Evolutionary conservation across 2,888 invertebrate species (phyloP).

Genomic region (Entomobrya proxima): DNA sequence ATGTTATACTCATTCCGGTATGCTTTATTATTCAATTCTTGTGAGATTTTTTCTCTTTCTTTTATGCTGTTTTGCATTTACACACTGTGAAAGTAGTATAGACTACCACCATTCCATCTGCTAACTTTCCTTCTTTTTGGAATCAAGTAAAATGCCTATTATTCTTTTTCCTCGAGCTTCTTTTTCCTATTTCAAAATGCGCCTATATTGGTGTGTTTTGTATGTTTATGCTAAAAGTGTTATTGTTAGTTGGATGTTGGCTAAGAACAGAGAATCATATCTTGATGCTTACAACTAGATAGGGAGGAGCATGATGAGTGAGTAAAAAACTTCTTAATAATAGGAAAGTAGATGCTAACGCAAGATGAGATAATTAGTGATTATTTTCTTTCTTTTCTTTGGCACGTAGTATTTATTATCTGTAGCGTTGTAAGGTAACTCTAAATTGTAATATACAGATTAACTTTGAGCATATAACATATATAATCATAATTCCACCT

Average conservation of each 20-base stretch:
- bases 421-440: neutral
- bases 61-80: constrained; percentile 28
- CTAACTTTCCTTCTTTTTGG: constrained; percentile 42
- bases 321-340: constrained; percentile 28
- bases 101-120: constrained; percentile 48
- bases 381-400: constrained; percentile 64
- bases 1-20: constrained; percentile 21
- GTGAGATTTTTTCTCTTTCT: constrained; percentile 19
- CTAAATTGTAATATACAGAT: neutral
- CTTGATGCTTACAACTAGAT: neutral
- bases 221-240: neutral
- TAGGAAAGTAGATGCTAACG: constrained; percentile 58
- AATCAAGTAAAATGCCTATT: constrained; percentile 57
- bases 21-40: constrained; percentile 37
- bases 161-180: constrained; percentile 36
- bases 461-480: neutral
- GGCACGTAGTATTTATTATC: constrained; percentile 44
- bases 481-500: constrained; percentile 21
- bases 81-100: constrained; percentile 6
- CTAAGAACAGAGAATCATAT: constrained; percentile 38
- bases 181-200: neutral
- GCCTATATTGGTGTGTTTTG: neutral
- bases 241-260: constrained; percentile 45
- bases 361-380: constrained; percentile 71
- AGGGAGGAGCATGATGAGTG: neutral